Evolutionary conservation across 2,888 invertebrate species (phyloP), one percentile per base, ranked within the genome.

Genomic region (Lasioglossum leucozonium): DNA sequence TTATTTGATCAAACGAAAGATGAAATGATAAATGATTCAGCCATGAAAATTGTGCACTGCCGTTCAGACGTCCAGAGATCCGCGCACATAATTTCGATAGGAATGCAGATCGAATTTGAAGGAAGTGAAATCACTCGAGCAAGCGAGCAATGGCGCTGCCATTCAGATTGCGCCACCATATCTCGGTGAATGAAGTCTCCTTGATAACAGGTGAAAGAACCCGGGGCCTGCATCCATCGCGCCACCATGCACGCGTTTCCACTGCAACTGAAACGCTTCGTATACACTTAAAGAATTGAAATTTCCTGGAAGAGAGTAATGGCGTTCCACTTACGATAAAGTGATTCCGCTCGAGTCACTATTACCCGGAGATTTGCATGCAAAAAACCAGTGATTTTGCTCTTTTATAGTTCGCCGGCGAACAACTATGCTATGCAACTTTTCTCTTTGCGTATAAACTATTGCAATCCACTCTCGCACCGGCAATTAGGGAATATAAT

Each of bases 261-360:
- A 74, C 30, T 13, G 62, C 30, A 18, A 26, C 47, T 71, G 55
- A 72, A 34, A 71, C 62, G 83, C 81, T 83, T 85, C 87, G 44
- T 83, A 76, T 79, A 67, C 84, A 77, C 75, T 85, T 85, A 47
- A 58, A 84, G 86, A 87, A 89, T 84, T 78, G 72, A 89, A 79
- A 84, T 90, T 85, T 87, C 88, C 85, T 83, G 78, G 85, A 74
- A 88, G 71, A 73, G 77, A 72, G 82, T 82, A 86, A 89, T 85
- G 82, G 78, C 81, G 87, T 81, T 84, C 86, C 87, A 84, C 85
- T 88, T 88, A 82, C 72, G 55, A 74, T 51, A 65, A 81, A 89
- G 81, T 85, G 80, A 88, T 89, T 82, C 55, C 84, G 58, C 1
- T 74, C 37, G 37, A 73, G 77, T 72, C 73, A 81, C 71, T 72